Evolutionary conservation across 2,797 vertebrate species (phyloP).

Genomic region (Sebastes dallii): DNA sequence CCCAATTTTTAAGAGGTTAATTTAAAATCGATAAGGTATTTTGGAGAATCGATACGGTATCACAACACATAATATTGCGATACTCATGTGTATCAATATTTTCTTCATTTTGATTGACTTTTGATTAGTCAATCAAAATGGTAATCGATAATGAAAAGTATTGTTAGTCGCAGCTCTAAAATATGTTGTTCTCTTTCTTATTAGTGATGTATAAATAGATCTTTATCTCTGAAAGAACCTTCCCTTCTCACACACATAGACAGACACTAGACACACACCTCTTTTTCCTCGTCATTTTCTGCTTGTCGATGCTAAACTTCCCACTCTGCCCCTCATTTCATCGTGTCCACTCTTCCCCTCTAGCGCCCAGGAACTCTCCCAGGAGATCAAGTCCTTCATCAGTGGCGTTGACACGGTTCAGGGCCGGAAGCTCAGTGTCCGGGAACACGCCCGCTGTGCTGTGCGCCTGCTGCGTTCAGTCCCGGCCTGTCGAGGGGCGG

Average conservation of each 20-base stretch:
- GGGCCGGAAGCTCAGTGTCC: conserved; percentile 88
- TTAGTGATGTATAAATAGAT: background rate
- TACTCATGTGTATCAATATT: too few relatives aligned
- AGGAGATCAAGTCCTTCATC: conserved; percentile 95
- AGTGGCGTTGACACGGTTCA: conserved; percentile 87
- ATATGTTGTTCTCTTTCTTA: background rate
- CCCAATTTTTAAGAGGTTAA: too few relatives aligned
- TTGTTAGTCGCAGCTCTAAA: background rate
- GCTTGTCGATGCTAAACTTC: background rate
- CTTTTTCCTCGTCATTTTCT: background rate
- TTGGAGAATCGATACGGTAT: too few relatives aligned
- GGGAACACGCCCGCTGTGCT: conserved; percentile 91
- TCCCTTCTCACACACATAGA: background rate
- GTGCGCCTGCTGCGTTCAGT: conserved; percentile 90
- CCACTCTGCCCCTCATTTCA: background rate
- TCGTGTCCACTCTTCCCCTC: background rate
- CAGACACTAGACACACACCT: background rate
- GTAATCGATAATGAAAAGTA: background rate
- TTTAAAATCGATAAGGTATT: too few relatives aligned
- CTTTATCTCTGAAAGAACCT: background rate
- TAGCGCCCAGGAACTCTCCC: conserved; percentile 90
- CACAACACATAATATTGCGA: too few relatives aligned
- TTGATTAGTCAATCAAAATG: background rate
- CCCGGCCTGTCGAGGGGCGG: conserved; percentile 89
- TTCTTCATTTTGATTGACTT: too few relatives aligned